Percentiles rank a stretch among this genome's conserved stretches.
phyloP scores from a whole-genome alignment of 2,888 invertebrate genomes.

The Meteorus cinctellus region DNA sequence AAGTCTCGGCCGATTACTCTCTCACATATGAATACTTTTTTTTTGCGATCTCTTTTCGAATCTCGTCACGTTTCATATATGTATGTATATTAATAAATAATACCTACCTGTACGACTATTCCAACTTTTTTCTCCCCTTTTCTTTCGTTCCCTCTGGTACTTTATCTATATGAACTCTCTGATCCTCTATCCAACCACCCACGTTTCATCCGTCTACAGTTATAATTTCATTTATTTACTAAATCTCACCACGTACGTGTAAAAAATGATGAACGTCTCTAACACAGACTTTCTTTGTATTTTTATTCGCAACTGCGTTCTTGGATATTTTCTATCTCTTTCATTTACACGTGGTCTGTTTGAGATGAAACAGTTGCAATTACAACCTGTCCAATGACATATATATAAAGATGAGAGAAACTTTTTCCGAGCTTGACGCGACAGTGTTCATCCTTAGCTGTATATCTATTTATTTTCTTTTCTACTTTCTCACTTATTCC shows the following conservation, averaged over 20 bases:
- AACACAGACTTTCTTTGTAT: constrained; percentile 2
- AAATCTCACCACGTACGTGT: constrained; percentile 59
- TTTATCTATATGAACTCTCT: background rate
- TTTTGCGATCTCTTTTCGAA: background rate
- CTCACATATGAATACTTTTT: background rate
- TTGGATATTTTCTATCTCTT: constrained; percentile 11
- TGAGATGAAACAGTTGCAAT: constrained; percentile 13
- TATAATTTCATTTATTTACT: constrained; percentile 62
- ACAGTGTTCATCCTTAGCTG: background rate
- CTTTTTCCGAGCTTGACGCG: background rate
- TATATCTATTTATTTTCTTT: background rate
- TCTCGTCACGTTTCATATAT: background rate
- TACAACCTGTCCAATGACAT: constrained; percentile 29
- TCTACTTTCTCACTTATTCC: constrained; percentile 5
- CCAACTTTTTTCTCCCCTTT: constrained; percentile 14
- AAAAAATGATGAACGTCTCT: constrained; percentile 56
- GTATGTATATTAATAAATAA: constrained; percentile 8
- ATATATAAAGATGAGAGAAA: background rate
- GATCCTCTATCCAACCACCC: background rate
- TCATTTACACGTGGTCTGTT: background rate
- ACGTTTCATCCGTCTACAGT: constrained; percentile 36
- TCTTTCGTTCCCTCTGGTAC: constrained; percentile 17
- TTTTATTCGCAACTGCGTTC: background rate
- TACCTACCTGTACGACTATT: background rate
- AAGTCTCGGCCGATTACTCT: constrained; percentile 2